Base-by-base conservation (phyloP, 1,140 invertebrate genomes). In the Eupeodes corollae region DNA sequence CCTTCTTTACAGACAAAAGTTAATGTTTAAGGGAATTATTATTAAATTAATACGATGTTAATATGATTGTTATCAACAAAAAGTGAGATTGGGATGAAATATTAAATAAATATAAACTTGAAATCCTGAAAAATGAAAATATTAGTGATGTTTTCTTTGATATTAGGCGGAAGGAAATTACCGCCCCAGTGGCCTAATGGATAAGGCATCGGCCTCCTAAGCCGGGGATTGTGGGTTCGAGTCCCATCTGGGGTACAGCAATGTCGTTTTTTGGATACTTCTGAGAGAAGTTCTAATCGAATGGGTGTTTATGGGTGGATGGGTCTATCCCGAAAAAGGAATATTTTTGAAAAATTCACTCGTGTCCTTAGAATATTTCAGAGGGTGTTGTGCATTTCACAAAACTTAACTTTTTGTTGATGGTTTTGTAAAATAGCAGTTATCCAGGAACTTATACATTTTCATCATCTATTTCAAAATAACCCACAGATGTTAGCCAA, bases 151-250 rank as follows among this genome's bases (percentile, higher is more conserved):
- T 35, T 11, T 6, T 12, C 3, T 35, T n/a, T n/a, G 10, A 15
- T 5, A 15, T 35, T 35, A 35, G 34, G 12, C 34, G 34, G n/a
- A n/a, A 15, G 5, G 13, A 16, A n/a, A 6, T 35, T 38, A 38
- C 40, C n/a, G 69, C 69, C 67, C 66, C 67, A 70, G 68, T 71
- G 68, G 68, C 68, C 68, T 69, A 70, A 70, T 70, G 68, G 70
- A 70, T 70, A 71, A 69, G 68, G 68, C 67, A 68, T 68, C 68
- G 69, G 68, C 70, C 70, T 70, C 69, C 70, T 70, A 71, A 71
- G 69, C 70, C 68, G 70, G 66, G 63, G 67, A 69, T 70, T 71
- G 70, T 61, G 68, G 70, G 70, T 71, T 71, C 70, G 69, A 71
- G 67, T 71, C 70, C 70, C 68, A 61, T 68, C 68, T 69, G 67